phyloP scores from a whole-genome alignment of 2,113 vertebrate genomes.

The mouse (Mus musculus) region GRCm39 chr5:8557001-8557500 shows the following conservation, averaged over 20 bases:
- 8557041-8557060: neutral
- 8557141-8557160: neutral
- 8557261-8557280: neutral
- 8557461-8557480: too few species aligned
- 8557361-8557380: slow-evolving; percentile 12
- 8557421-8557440: slow-evolving; percentile 25
- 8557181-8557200: neutral
- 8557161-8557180: neutral
- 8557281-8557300: neutral
- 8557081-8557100: neutral
- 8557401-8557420: neutral
- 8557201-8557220: neutral
- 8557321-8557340: neutral
- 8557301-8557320: neutral
- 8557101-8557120: slow-evolving; percentile 21
- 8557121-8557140: slow-evolving; percentile 12
- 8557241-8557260: neutral
- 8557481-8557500: too few species aligned
- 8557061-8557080: neutral
- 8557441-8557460: too few species aligned
- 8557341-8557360: slow-evolving; percentile 16
- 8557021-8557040: slow-evolving; percentile 9
- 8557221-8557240: neutral
- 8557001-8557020: too few species aligned
- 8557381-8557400: slow-evolving; percentile 21